phyloP scores from a whole-genome alignment of 2,113 vertebrate species.

The Notarius quadriscutis region DNA sequence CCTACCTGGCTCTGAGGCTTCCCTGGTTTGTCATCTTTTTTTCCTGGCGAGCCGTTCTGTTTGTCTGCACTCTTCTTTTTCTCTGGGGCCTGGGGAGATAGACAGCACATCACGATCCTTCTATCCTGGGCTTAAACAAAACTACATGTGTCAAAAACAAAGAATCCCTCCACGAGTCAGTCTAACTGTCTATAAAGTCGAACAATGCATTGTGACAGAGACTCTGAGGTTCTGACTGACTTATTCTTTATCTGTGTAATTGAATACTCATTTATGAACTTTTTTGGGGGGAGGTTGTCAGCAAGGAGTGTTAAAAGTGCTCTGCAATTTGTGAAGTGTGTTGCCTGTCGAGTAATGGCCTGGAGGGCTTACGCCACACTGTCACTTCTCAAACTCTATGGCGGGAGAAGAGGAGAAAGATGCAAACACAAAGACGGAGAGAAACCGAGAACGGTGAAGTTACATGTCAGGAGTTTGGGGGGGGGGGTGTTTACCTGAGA shows the following conservation, averaged over 20 bases:
- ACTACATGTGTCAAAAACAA: constrained; percentile 31
- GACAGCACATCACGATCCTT: not conserved
- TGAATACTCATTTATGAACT: constrained; percentile 43
- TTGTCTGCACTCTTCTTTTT: constrained; percentile 68
- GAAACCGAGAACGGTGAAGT: constrained; percentile 5
- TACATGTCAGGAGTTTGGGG: constrained; percentile 18
- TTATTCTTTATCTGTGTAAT: constrained; percentile 46
- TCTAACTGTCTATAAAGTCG: constrained; percentile 31
- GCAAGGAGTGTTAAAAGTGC: constrained; percentile 49
- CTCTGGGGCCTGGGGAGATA: constrained; percentile 56
- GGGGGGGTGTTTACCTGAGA: constrained; percentile 16
- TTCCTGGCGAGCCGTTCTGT: constrained; percentile 69
- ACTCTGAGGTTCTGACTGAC: constrained; percentile 35
- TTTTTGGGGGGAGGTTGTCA: constrained; percentile 44
- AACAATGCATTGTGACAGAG: constrained; percentile 40
- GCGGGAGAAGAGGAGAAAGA: not conserved
- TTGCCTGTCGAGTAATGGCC: constrained; percentile 44
- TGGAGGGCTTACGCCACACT: constrained; percentile 28
- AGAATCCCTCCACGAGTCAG: constrained; percentile 20
- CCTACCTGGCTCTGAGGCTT: constrained; percentile 69
- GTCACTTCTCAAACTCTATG: constrained; percentile 27
- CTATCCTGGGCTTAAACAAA: constrained; percentile 1
- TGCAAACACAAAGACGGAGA: not conserved
- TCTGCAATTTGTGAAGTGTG: constrained; percentile 49
- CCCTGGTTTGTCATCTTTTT: constrained; percentile 58